Conservation (phyloP, 2,888 invertebrate genomes). For the Clostera curtula region DNA sequence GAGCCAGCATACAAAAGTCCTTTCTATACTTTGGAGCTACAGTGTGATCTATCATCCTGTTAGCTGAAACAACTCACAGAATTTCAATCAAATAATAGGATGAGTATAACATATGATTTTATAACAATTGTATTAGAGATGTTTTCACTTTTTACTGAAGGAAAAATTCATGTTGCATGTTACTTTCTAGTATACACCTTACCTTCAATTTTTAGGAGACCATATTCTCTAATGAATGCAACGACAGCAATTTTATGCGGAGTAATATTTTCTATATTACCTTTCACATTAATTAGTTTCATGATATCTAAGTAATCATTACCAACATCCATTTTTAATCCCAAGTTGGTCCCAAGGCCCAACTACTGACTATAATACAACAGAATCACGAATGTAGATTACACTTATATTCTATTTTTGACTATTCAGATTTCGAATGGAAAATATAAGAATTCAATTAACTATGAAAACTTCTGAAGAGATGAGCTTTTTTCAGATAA, state of each 20-base stretch:
- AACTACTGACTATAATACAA: too few relatives aligned
- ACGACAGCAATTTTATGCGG: constrained; percentile 88
- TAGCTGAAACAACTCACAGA: constrained; percentile 54
- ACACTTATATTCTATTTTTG: too few relatives aligned
- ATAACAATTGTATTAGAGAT: neutral
- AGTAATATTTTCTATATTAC: constrained; percentile 79
- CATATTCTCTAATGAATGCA: constrained; percentile 84
- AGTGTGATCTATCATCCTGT: constrained; percentile 62
- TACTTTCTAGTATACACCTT: constrained; percentile 1
- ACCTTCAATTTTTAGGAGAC: constrained; percentile 75
- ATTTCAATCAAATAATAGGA: constrained; percentile 2
- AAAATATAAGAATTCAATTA: too few relatives aligned
- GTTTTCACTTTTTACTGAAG: neutral
- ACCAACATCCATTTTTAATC: constrained; percentile 43
- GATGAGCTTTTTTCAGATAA: too few relatives aligned
- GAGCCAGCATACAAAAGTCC: constrained; percentile 85
- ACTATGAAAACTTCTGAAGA: too few relatives aligned
- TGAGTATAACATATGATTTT: neutral
- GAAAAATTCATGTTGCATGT: neutral
- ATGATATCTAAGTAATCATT: constrained; percentile 52
- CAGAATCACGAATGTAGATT: too few relatives aligned
- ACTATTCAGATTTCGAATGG: too few relatives aligned
- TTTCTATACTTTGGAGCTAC: constrained; percentile 78
- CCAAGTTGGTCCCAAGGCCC: too few relatives aligned
- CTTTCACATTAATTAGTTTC: constrained; percentile 53